These are phyloP conservation scores for Himalopsyche phryganea DNA, from an alignment of 1,140 invertebrate genomes.

Conservation along the genomic window DNA sequence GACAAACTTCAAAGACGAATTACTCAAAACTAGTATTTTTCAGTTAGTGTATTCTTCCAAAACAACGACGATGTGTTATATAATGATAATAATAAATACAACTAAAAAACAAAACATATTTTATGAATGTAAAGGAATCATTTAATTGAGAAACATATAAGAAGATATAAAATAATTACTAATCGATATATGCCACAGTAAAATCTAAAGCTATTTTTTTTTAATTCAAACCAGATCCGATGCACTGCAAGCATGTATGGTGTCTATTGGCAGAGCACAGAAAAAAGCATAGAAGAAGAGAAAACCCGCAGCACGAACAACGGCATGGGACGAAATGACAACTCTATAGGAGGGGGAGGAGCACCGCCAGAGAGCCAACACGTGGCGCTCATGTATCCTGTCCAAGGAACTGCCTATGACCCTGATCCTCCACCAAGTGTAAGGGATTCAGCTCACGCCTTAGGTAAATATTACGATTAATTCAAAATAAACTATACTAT, in stretches of 20 bases:
- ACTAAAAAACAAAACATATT: no score
- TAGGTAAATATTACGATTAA: conserved; percentile 27
- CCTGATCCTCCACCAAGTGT: conserved; percentile 24
- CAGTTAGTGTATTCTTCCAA: no score
- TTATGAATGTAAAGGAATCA: no score
- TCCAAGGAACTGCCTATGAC: conserved; percentile 28
- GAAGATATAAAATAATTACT: no score
- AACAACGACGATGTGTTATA: no score
- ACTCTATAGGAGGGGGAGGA: conserved; percentile 6
- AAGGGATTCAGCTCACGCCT: conserved; percentile 16
- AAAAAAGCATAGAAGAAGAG: conserved; percentile 58
- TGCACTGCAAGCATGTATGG: conserved; percentile 61
- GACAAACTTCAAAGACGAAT: no score
- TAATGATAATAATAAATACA: no score
- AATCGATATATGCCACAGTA: no score
- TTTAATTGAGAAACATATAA: no score
- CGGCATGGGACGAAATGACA: conserved; percentile 14
- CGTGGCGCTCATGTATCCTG: conserved; percentile 33
- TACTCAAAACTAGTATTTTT: no score
- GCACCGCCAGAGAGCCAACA: conserved; percentile 29
- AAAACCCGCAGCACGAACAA: conserved; percentile 34
- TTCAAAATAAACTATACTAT: no score
- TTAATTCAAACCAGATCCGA: conserved; percentile 46
- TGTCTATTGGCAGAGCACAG: conserved; percentile 60
- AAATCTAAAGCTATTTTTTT: not conserved